Evolutionary conservation across 2,797 vertebrate species (phyloP), one percentile per base, ranked within the genome.

Genomic region (Chiroxiphia lanceolata): DNA sequence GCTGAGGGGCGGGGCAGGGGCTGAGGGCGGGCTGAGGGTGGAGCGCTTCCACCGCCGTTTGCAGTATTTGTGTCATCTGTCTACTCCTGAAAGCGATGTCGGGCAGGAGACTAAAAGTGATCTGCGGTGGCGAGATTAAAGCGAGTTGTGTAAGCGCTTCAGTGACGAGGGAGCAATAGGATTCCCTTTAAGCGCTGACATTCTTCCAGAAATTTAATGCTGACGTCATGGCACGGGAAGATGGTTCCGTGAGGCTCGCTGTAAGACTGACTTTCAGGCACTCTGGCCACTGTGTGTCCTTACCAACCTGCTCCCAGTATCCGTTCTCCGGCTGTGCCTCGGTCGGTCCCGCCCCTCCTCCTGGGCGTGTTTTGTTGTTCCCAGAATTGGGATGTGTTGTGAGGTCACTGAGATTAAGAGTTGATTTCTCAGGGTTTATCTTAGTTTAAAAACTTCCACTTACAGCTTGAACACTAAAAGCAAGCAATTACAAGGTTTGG

Each of bases 51-150:
- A 20, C 26, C 14, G 48, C 48, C 9, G 10, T 10, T 4, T 29
- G 50, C 27, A 6, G 16, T 31, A 2, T 3, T 53, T 18, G 27
- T 18, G 51, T 18, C 10, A 7, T 11, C 4, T 31, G 16, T 18
- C 0, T 0, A 0, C 1, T 5, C 26, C 6, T 31, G 29, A 0
- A 2, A 0, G 0, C 0, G 1, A 0, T 4, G 1, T 4, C 6
- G 1, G 1, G 29, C 5, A 1, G 50, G 33, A 18, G 18, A 27
- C 1, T 15, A 21, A n/a, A 25, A 19, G 5, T 9, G 3, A 0
- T 5, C 27, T 23, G 15, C 8, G 3, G 34, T 33, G 45, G 26
- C n/a, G 27, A 18, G 34, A 4, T 53, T 5, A 14, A 5, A 57
- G n/a, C 1, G 0, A 18, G 0, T 3, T 33, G 38, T 14, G 51